Evolutionary conservation across 2,888 invertebrate species (phyloP).

Genomic region (Callosobruchus maculatus): DNA sequence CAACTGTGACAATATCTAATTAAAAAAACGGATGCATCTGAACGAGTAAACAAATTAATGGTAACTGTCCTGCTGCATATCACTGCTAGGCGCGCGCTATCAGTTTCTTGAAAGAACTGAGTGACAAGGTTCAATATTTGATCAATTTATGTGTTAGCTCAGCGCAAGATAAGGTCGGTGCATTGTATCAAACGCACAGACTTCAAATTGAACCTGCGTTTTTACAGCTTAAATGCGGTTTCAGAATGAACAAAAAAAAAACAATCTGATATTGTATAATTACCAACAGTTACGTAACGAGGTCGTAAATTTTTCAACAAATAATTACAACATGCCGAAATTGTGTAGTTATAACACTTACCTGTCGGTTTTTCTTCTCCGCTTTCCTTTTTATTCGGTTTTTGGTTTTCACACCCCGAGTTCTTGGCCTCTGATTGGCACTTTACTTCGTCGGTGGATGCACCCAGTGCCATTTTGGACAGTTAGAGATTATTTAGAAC

Average conservation of each 20-base stretch:
- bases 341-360: slow-evolving; percentile 13
- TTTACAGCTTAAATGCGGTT: not conserved
- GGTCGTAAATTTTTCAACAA: not conserved
- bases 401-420: slow-evolving; percentile 23
- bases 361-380: slow-evolving; percentile 23
- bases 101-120: not conserved
- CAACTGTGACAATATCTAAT: not conserved
- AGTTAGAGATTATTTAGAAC: not conserved
- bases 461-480: slow-evolving; percentile 39
- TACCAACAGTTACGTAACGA: slow-evolving; percentile 7
- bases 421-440: slow-evolving; percentile 28
- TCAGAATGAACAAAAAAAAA: not conserved
- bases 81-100: not conserved
- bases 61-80: not conserved
- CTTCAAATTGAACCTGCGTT: not conserved
- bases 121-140: slow-evolving; percentile 4
- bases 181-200: not conserved
- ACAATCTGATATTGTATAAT: not conserved
- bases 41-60: not conserved
- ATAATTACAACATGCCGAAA: slow-evolving; percentile 5
- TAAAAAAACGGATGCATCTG: not conserved
- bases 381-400: slow-evolving; percentile 21
- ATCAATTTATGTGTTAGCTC: not conserved
- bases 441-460: slow-evolving; percentile 32
- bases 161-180: not conserved